These are phyloP conservation scores for Cyphomyrus discorhynchus DNA, from an alignment of 2,113 vertebrate genomes.

Conservation along the genomic window DNA sequence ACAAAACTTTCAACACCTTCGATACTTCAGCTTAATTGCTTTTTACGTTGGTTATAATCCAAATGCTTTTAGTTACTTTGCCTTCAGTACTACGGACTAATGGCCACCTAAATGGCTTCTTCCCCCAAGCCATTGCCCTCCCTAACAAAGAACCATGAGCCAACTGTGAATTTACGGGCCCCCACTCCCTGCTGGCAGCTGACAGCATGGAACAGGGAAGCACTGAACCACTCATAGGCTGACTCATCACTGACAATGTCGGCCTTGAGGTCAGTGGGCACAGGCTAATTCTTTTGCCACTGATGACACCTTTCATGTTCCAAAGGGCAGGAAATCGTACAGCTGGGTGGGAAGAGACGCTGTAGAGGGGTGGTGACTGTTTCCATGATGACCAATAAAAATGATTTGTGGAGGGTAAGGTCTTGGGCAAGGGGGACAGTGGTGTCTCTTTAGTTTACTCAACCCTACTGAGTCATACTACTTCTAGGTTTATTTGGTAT, in stretches of 20 bases:
- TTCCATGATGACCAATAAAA: neutral
- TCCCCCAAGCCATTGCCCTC: neutral
- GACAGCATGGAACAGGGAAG: neutral
- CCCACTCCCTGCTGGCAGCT: neutral
- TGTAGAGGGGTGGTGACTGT: neutral
- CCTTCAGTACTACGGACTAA: neutral
- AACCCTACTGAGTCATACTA: neutral
- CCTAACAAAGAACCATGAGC: neutral
- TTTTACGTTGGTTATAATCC: neutral
- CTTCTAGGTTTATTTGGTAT: neutral
- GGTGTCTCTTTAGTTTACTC: neutral
- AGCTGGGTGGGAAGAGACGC: neutral
- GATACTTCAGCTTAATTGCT: neutral
- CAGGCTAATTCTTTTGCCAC: neutral
- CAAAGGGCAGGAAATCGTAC: neutral
- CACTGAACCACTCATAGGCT: neutral
- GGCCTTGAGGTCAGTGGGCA: neutral
- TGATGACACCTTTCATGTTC: neutral
- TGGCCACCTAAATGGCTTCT: neutral
- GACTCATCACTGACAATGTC: neutral
- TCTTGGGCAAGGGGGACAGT: neutral
- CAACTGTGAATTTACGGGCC: constrained; percentile 10
- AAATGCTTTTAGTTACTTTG: neutral
- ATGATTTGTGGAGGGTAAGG: neutral
- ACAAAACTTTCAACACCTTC: neutral